phyloP scores from a whole-genome alignment of 1,140 invertebrate species.

The Zeugodacus cucurbitae region DNA sequence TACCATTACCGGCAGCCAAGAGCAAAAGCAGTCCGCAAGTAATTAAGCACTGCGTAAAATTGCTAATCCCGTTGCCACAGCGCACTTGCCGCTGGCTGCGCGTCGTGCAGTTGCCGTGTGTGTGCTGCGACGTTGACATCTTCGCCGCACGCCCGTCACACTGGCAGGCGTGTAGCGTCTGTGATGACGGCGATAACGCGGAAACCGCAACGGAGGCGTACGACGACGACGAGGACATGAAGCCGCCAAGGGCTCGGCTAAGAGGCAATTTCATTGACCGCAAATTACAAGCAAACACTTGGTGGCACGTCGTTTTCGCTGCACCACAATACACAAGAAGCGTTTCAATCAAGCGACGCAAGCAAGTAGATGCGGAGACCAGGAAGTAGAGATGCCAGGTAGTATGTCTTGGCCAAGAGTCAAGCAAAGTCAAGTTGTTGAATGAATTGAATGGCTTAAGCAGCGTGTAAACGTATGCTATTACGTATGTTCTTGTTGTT shows the following conservation, averaged over 20 bases:
- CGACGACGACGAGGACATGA: background rate
- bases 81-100: background rate
- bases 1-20: constrained; percentile 22
- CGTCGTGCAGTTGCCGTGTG: background rate
- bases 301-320: background rate
- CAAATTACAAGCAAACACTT: constrained; percentile 29
- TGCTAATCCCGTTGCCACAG: constrained; percentile 11
- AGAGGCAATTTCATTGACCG: constrained; percentile 34
- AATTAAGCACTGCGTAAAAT: constrained; percentile 34
- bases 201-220: background rate
- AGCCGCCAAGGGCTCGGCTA: background rate
- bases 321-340: background rate
- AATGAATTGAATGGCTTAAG: constrained; percentile 1
- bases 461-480: background rate
- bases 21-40: background rate
- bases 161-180: background rate
- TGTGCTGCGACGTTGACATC: background rate
- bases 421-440: background rate
- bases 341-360: background rate
- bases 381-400: background rate
- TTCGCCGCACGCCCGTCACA: background rate
- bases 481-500: background rate
- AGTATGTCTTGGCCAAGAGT: background rate
- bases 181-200: background rate
- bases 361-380: background rate